Conservation (phyloP, 2,797 vertebrate species). For the Centroberyx gerrardi region DNA sequence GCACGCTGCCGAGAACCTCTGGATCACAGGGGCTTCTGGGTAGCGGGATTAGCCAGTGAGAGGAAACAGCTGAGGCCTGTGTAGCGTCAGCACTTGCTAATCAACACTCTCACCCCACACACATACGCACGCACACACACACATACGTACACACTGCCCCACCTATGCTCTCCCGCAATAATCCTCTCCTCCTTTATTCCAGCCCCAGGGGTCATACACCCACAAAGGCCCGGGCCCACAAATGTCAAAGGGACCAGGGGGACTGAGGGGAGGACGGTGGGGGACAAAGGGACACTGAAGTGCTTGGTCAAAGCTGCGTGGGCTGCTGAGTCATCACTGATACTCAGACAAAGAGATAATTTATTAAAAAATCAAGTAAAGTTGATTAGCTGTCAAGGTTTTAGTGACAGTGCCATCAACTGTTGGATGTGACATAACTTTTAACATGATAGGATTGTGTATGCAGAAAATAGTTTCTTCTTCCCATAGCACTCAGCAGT, state of each 20-base stretch:
- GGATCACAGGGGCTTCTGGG: conserved; percentile 71
- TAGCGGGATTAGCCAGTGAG: conserved; percentile 82
- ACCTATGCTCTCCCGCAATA: conserved; percentile 59
- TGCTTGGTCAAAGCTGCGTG: conserved; percentile 75
- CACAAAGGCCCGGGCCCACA: conserved; percentile 77
- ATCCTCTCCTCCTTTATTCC: conserved; percentile 73
- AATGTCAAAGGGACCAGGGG: conserved; percentile 71
- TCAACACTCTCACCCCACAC: conserved; percentile 61
- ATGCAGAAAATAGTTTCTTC: not conserved
- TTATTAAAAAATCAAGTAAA: conserved; percentile 29
- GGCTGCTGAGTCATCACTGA: conserved; percentile 80
- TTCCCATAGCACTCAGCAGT: not conserved
- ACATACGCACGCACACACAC: conserved; percentile 21
- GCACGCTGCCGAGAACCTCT: conserved; percentile 67
- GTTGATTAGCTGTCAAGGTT: conserved; percentile 31
- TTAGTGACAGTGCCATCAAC: not conserved
- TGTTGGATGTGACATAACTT: not conserved
- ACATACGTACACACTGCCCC: conserved; percentile 40
- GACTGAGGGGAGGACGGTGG: conserved; percentile 17
- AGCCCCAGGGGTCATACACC: conserved; percentile 67
- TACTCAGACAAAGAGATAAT: conserved; percentile 40
- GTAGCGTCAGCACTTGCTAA: conserved; percentile 83
- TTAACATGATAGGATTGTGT: not conserved
- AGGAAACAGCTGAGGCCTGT: conserved; percentile 85
- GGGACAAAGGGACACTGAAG: conserved; percentile 72